phyloP scores from a whole-genome alignment of 2,113 vertebrate species.

The Neodon shergylaensis region DNA sequence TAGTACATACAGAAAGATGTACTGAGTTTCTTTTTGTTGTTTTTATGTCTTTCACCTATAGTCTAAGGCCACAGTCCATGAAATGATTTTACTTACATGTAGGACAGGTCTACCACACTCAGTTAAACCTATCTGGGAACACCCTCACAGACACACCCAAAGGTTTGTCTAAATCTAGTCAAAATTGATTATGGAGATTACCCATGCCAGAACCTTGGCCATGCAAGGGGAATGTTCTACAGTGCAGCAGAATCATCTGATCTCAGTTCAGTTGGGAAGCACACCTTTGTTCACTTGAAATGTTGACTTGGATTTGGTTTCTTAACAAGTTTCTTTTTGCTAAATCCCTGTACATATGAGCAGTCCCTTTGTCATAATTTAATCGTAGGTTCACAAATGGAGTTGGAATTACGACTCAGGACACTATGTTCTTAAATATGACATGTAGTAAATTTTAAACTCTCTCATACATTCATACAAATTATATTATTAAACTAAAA shows the following conservation, averaged over 20 bases:
- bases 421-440: not conserved
- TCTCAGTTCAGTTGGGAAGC: not conserved
- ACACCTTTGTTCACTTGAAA: not conserved
- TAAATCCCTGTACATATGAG: not conserved
- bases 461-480: not conserved
- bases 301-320: conserved; percentile 12
- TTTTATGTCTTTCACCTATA: not conserved
- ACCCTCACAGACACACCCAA: not conserved
- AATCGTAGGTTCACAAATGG: not conserved
- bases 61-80: not conserved
- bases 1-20: not conserved
- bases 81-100: not conserved
- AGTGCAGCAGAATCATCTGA: no score
- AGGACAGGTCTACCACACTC: not conserved
- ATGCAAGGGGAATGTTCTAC: not conserved
- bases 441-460: not conserved
- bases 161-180: not conserved
- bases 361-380: not conserved
- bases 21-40: not conserved
- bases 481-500: conserved; percentile 21
- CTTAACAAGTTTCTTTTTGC: not conserved
- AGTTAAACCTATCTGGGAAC: not conserved
- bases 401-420: not conserved
- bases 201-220: not conserved
- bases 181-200: not conserved